Evolutionary conservation across 2,797 vertebrate species (phyloP).

Genomic region (Eospalax fontanierii): DNA sequence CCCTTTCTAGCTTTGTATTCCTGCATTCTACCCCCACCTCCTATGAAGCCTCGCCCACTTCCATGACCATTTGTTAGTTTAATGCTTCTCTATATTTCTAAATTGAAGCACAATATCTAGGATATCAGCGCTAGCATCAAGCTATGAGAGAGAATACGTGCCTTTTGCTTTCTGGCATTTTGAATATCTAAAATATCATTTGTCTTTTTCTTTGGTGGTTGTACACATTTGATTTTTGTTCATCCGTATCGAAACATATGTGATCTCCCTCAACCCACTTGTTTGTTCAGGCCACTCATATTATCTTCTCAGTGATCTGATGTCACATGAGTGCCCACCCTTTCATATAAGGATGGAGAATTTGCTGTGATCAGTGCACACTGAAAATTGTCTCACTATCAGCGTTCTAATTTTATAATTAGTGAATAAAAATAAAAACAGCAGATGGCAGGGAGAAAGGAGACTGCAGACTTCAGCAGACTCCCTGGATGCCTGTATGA

Average conservation of each 20-base stretch:
- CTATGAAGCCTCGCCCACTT: too few relatives aligned
- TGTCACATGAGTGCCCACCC: neutral
- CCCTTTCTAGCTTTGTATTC: too few relatives aligned
- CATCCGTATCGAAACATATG: neutral
- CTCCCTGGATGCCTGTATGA: conserved; percentile 85
- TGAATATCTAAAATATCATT: neutral
- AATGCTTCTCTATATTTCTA: too few relatives aligned
- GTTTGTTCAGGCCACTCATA: neutral
- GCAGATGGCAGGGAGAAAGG: conserved; percentile 88
- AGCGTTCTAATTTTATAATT: conserved; percentile 85
- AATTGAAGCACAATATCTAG: too few relatives aligned
- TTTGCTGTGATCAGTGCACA: conserved; percentile 15
- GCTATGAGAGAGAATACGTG: too few relatives aligned
- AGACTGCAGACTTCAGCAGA: conserved; percentile 85
- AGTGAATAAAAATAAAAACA: conserved; percentile 75
- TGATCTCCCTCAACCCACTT: neutral
- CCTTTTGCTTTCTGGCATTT: too few relatives aligned
- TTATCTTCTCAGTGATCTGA: neutral
- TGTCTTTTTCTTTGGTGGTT: neutral
- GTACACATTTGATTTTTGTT: neutral
- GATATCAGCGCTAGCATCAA: too few relatives aligned
- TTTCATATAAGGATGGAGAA: conserved; percentile 4
- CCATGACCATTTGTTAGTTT: too few relatives aligned
- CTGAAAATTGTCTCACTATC: conserved; percentile 79
- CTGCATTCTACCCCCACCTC: too few relatives aligned